Base-by-base conservation (phyloP, 2,888 invertebrate species). In the Polydrusus tereticollis region DNA sequence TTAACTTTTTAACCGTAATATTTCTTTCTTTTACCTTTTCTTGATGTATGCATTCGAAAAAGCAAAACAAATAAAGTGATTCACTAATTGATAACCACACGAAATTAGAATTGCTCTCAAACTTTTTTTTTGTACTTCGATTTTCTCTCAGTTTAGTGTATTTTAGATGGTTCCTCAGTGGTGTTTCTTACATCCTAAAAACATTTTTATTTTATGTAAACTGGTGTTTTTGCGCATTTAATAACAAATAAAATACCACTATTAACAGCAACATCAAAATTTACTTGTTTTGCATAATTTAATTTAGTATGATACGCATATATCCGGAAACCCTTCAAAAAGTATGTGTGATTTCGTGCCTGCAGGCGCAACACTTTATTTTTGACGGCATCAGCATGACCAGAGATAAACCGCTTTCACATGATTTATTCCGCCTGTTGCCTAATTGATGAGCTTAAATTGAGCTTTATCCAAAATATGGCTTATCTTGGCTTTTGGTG, bases 401-500 rank as follows among this genome's bases (percentile, higher is more conserved):
- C 64, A 26, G 55, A 5, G 41, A 55, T 52, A 47, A 63, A 64
- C 16, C 8, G 26, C 16, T 43, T 38, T 20, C 21, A 38, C 50
- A 64, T 20, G 23, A 33, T 55, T 52, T 52, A 55, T 52, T 23
- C 36, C 7, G 29, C 18, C 16, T 55, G 29, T 55, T 18, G 8
- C 21, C 20, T 50, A 52, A 64, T 64, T 50, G 64, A 52, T 55
- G 55, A 23, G 52, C 16, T 41, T 21, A 52, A 55, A 38, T 64
- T 59, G 41, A 16, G 59, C 23, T 38, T 41, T 58, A 38, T 20
- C 16, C 6, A 36, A 52, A 38, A 50, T 52, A 64, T 64, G 36
- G 55, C 52, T 23, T 64, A 64, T 64, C 55, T 55, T 23, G 55
- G 41, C 33, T 12, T 64, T 38, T 14, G 8, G 26, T 23, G 16